phyloP scores from a whole-genome alignment of 2,888 invertebrate species.

The Geophilus truncorum region DNA sequence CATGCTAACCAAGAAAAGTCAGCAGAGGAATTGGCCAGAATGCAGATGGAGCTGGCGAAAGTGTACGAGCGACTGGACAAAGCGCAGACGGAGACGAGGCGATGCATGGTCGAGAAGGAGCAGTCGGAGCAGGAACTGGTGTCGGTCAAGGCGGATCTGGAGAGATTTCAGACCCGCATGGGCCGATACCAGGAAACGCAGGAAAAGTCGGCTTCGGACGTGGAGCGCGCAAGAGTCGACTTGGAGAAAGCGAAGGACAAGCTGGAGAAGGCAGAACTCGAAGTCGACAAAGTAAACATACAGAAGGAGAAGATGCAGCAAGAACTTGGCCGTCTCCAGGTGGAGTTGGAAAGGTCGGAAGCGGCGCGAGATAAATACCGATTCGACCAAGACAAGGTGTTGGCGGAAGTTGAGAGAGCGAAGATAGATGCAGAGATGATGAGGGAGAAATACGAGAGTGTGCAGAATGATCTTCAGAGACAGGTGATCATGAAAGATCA shows the following conservation, averaged over 20 bases:
- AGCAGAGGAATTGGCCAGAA: conserved; percentile 80
- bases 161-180: conserved; percentile 65
- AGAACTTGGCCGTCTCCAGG: conserved; percentile 57
- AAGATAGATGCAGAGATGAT: conserved; percentile 50
- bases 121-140: conserved; percentile 65
- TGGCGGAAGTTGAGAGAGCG: conserved; percentile 81
- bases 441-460: conserved; percentile 42
- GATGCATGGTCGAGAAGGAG: conserved; percentile 71
- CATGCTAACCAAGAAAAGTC: conserved; percentile 80
- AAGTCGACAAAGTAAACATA: conserved; percentile 38
- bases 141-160: conserved; percentile 71
- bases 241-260: conserved; percentile 44
- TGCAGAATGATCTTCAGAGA: conserved; percentile 41
- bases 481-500: conserved; percentile 42
- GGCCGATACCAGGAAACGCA: conserved; percentile 64
- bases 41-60: conserved; percentile 84
- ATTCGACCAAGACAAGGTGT: conserved; percentile 61
- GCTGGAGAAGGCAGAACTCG: conserved; percentile 40
- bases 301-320: conserved; percentile 41
- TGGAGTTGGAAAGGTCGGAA: conserved; percentile 74
- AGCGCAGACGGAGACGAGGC: conserved; percentile 71
- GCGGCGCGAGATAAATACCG: conserved; percentile 43
- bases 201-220: conserved; percentile 65
- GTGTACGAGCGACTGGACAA: conserved; percentile 87
- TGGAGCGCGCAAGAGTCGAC: conserved; percentile 52